Percentiles rank a stretch among this genome's conserved stretches.
Evolutionary conservation across 2,797 vertebrate genomes (phyloP).

Genomic region (Cygnus olor): DNA sequence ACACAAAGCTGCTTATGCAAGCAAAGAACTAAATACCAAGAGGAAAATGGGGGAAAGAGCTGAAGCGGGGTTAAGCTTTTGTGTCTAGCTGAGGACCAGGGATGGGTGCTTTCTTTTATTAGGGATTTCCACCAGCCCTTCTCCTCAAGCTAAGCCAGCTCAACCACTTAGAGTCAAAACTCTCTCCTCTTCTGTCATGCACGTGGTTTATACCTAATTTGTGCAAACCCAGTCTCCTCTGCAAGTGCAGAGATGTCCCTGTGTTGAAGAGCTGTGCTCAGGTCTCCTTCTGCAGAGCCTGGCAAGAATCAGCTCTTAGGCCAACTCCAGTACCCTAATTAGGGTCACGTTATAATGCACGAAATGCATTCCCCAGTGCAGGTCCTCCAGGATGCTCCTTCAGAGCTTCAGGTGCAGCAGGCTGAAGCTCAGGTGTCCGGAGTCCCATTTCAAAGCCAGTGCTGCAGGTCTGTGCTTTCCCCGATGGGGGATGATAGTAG

Average conservation of each 20-base stretch:
- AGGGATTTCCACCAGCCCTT: background rate
- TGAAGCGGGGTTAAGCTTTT: background rate
- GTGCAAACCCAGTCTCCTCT: background rate
- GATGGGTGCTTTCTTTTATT: background rate
- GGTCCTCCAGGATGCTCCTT: background rate
- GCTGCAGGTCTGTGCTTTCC: background rate
- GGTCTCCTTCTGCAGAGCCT: background rate
- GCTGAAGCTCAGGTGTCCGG: background rate
- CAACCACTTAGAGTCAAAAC: background rate
- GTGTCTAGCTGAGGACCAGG: background rate
- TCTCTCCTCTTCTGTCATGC: background rate
- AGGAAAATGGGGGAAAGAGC: background rate
- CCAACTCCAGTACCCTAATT: background rate
- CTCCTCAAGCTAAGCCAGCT: background rate
- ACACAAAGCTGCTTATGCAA: background rate
- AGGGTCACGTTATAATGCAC: accelerated
- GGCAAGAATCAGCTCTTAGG: background rate
- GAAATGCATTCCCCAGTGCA: background rate
- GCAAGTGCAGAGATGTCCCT: background rate
- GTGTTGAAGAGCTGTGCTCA: background rate
- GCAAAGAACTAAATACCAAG: background rate
- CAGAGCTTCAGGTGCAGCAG: background rate
- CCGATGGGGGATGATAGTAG: background rate
- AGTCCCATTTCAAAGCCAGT: background rate
- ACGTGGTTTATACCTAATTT: background rate